These are phyloP conservation scores for Callocephalon fimbriatum DNA, from an alignment of 2,113 vertebrate species.

Conservation along the genomic window DNA sequence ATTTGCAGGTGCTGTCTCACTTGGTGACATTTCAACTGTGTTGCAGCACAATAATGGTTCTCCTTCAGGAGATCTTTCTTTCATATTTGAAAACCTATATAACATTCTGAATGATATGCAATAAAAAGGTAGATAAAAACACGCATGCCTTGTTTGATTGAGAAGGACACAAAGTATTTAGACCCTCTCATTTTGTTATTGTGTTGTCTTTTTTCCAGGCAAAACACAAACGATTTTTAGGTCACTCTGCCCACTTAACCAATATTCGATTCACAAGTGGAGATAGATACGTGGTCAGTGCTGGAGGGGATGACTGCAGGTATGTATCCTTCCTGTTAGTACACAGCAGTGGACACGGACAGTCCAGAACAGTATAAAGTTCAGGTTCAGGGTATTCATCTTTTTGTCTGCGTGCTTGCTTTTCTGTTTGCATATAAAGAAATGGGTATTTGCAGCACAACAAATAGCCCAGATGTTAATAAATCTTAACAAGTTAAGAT, in stretches of 20 bases:
- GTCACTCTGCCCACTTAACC: slow-evolving; percentile 95
- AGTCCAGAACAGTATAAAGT: neutral
- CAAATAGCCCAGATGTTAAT: neutral
- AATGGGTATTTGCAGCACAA: neutral
- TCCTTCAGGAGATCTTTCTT: neutral
- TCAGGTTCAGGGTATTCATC: neutral
- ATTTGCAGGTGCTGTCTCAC: neutral
- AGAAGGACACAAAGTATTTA: neutral
- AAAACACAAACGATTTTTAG: slow-evolving; percentile 97
- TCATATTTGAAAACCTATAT: neutral
- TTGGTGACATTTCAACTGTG: neutral
- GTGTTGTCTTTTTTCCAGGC: slow-evolving; percentile 77
- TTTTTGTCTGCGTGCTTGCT: neutral
- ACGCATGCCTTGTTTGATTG: neutral
- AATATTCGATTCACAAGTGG: slow-evolving; percentile 93
- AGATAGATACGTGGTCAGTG: slow-evolving; percentile 92
- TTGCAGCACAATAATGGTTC: neutral
- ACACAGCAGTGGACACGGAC: too few relatives aligned
- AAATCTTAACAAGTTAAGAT: neutral
- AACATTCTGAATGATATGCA: neutral
- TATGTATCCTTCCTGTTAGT: slow-evolving; percentile 51
- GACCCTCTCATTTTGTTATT: neutral
- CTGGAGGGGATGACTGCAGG: slow-evolving; percentile 97
- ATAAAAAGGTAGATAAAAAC: neutral
- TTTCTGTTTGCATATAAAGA: neutral